Percentiles rank a stretch among this genome's conserved stretches.
These are phyloP conservation scores for Seison nebaliae DNA, from an alignment of 1,140 invertebrate genomes.

Conservation along the genomic window DNA sequence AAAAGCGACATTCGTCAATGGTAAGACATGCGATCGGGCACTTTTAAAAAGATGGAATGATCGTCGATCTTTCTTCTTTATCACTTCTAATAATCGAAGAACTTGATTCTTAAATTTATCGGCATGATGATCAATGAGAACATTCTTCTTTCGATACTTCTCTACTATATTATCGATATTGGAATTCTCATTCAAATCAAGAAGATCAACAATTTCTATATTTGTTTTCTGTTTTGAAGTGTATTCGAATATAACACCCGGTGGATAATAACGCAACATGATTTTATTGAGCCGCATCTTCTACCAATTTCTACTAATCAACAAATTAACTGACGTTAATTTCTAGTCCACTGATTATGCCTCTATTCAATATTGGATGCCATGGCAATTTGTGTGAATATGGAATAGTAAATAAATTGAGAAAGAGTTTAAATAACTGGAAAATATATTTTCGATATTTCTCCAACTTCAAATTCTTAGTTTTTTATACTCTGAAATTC, in stretches of 20 bases:
- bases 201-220: slow-evolving; percentile 26
- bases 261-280: slow-evolving; percentile 25
- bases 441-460: background rate
- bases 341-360: background rate
- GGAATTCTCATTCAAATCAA: slow-evolving; percentile 26
- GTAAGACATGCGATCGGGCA: slow-evolving; percentile 43
- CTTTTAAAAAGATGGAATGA: slow-evolving; percentile 16
- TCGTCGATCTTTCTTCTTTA: background rate
- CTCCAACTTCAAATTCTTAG: background rate
- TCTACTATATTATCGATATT: background rate
- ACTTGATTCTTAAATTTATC: slow-evolving; percentile 21
- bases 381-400: background rate
- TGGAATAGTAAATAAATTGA: background rate
- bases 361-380: background rate
- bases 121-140: background rate
- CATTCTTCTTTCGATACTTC: background rate
- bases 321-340: background rate
- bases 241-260: slow-evolving; percentile 29
- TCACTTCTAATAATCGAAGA: slow-evolving; percentile 27
- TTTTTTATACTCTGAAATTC: background rate
- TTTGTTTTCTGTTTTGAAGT: slow-evolving; percentile 27
- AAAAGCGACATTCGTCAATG: slow-evolving; percentile 48
- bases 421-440: background rate
- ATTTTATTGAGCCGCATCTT: slow-evolving; percentile 26
- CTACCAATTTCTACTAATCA: background rate